phyloP scores from a whole-genome alignment of 2,797 vertebrate genomes.

The Hydrophis major region DNA sequence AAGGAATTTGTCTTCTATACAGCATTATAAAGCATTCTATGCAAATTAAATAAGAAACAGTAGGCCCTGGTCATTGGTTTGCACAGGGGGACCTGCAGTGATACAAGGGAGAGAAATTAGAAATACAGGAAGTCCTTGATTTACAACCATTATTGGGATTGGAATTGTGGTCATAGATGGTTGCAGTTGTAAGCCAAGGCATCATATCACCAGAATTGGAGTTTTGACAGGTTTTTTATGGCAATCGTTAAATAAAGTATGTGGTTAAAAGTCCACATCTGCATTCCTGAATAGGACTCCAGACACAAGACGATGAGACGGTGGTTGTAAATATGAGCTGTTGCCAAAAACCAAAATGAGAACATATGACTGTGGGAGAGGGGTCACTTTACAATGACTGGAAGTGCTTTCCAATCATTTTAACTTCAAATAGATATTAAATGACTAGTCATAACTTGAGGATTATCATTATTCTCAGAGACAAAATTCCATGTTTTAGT shows the following conservation, averaged over 20 bases:
- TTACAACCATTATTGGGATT: neutral
- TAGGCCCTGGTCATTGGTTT: neutral
- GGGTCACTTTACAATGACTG: neutral
- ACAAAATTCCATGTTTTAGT: neutral
- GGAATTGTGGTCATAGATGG: neutral
- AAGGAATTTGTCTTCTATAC: no score
- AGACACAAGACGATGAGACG: no score
- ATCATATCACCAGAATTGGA: neutral
- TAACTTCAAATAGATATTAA: neutral
- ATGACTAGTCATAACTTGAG: neutral
- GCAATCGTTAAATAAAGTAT: neutral
- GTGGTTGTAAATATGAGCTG: neutral
- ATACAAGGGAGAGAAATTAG: neutral
- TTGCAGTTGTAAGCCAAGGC: neutral
- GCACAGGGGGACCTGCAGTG: neutral
- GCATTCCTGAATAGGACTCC: neutral
- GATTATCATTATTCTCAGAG: neutral
- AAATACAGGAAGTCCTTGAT: neutral
- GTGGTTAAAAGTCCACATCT: neutral
- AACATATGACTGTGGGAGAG: neutral
- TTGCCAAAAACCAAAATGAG: neutral
- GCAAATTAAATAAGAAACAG: neutral
- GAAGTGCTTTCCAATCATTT: no score
- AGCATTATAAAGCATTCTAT: neutral
- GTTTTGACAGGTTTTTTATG: neutral